Conservation (phyloP, 2,888 invertebrate genomes). For the Liodrosophila aerea region DNA sequence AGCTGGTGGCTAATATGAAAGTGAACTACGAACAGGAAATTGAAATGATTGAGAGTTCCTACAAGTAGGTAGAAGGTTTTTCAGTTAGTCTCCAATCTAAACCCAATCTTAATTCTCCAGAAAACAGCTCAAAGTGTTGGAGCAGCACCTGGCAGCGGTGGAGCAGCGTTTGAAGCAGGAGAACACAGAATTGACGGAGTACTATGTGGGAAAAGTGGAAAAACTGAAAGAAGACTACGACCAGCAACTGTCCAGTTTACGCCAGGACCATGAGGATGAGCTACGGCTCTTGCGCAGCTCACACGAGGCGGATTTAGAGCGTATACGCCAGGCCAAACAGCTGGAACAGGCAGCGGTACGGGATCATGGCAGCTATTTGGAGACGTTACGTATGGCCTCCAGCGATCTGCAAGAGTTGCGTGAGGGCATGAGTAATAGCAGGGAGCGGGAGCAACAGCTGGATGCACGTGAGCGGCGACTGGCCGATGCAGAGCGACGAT, state of each 20-base stretch:
- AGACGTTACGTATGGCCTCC: conserved; percentile 80
- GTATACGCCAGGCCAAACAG: conserved; percentile 80
- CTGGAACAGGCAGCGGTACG: conserved; percentile 80
- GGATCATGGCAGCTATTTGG: conserved; percentile 80
- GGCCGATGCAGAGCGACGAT: conserved; percentile 75
- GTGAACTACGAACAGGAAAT: conserved; percentile 82
- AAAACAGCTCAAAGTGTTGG: conserved; percentile 80
- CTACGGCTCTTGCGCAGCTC: conserved; percentile 73
- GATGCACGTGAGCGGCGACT: conserved; percentile 75
- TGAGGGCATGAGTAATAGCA: conserved; percentile 73
- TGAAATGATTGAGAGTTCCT: conserved; percentile 81
- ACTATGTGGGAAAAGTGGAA: conserved; percentile 75
- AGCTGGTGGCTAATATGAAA: conserved; percentile 80
- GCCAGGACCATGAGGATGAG: conserved; percentile 77
- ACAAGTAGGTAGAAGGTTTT: conserved; percentile 70
- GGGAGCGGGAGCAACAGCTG: conserved; percentile 76
- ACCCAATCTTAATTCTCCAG: conserved; percentile 39
- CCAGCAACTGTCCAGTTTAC: conserved; percentile 61
- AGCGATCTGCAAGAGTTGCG: conserved; percentile 78
- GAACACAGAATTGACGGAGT: conserved; percentile 66
- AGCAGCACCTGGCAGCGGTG: conserved; percentile 74
- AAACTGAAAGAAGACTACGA: conserved; percentile 67
- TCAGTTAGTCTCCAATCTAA: neutral
- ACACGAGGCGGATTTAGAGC: conserved; percentile 79
- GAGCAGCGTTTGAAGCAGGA: conserved; percentile 79